Percentiles rank a stretch among this genome's conserved stretches.
These are phyloP conservation scores for Physocephala rufipes DNA, from an alignment of 2,888 invertebrate genomes.

Conservation along the genomic window DNA sequence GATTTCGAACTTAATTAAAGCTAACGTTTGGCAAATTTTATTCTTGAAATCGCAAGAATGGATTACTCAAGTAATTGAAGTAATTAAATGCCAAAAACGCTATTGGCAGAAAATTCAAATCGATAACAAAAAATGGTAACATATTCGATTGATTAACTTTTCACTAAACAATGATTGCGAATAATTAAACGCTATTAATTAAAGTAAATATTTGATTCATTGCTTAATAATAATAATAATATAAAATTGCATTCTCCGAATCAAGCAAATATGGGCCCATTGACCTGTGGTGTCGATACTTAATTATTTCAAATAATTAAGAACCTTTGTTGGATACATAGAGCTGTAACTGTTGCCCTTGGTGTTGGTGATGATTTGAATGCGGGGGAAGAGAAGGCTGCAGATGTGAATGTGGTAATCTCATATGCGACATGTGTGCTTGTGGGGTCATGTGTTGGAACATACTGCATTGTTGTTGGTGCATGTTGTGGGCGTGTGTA, in stretches of 20 bases:
- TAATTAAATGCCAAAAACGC: neutral
- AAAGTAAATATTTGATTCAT: slow-evolving; percentile 13
- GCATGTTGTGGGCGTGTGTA: slow-evolving; percentile 51
- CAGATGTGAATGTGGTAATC: slow-evolving; percentile 47
- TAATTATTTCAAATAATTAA: slow-evolving; percentile 37
- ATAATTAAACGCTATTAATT: slow-evolving; percentile 31
- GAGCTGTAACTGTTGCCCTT: slow-evolving; percentile 44
- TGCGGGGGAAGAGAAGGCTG: slow-evolving; percentile 52
- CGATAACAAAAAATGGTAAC: neutral
- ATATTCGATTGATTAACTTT: neutral
- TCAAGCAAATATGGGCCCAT: slow-evolving; percentile 1
- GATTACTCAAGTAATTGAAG: slow-evolving; percentile 13
- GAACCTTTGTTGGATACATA: slow-evolving; percentile 43
- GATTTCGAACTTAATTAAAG: slow-evolving; percentile 13
- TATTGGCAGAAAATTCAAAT: neutral
- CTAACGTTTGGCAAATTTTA: neutral
- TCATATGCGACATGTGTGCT: slow-evolving; percentile 61
- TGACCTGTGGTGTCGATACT: slow-evolving; percentile 17
- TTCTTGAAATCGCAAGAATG: slow-evolving; percentile 14
- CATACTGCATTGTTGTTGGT: slow-evolving; percentile 59
- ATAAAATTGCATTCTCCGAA: slow-evolving; percentile 30
- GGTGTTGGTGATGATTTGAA: slow-evolving; percentile 40
- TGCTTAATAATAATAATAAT: slow-evolving; percentile 11
- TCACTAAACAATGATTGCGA: slow-evolving; percentile 15
- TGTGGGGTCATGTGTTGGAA: slow-evolving; percentile 62